These are phyloP conservation scores for Emmelina monodactyla DNA, from an alignment of 2,888 invertebrate species.

Conservation along the genomic window DNA sequence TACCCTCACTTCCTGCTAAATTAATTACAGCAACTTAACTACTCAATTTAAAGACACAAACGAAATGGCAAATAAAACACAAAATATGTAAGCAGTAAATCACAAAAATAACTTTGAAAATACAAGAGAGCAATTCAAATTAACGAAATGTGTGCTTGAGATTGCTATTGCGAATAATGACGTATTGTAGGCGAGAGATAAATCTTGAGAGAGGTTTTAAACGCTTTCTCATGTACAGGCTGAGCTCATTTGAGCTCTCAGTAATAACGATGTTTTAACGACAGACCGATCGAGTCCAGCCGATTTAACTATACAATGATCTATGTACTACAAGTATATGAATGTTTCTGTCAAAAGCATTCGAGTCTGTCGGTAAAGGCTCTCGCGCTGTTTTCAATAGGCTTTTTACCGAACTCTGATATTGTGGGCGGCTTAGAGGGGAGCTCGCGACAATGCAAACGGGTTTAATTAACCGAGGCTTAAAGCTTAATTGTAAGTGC, in stretches of 20 bases:
- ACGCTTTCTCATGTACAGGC: no score
- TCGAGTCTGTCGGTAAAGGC: conserved; percentile 29
- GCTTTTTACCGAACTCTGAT: conserved; percentile 45
- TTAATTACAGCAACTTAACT: neutral
- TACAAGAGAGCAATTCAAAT: no score
- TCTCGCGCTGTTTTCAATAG: conserved; percentile 31
- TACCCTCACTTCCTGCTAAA: conserved; percentile 12
- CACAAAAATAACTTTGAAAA: no score
- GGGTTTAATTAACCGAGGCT: conserved; percentile 62
- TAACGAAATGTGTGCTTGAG: no score
- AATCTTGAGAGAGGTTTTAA: no score
- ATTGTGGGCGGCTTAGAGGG: conserved; percentile 54
- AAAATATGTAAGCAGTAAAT: no score
- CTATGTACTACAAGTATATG: conserved; percentile 24
- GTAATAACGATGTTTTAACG: no score
- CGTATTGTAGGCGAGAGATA: no score
- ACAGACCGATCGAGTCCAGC: no score
- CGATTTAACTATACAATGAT: no score
- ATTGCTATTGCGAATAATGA: no score
- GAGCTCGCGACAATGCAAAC: conserved; percentile 49
- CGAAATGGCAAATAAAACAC: conserved; percentile 21
- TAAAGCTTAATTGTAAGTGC: conserved; percentile 62
- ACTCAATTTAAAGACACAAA: conserved; percentile 26
- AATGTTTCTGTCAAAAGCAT: conserved; percentile 21
- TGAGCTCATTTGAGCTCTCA: no score